phyloP scores from a whole-genome alignment of 2,113 vertebrate species.

The Lycaon pictus region DNA sequence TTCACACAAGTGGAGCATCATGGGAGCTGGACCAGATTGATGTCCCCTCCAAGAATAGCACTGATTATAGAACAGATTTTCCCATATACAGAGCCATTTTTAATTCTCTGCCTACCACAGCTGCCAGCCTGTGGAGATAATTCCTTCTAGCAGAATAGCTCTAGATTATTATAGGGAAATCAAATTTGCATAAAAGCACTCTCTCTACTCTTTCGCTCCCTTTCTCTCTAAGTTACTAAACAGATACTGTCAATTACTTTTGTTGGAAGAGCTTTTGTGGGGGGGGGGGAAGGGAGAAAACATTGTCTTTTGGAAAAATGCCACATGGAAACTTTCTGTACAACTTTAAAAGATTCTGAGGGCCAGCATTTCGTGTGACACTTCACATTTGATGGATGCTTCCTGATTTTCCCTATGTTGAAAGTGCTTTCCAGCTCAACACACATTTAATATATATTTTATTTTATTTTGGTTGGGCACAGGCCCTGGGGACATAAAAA shows the following conservation, averaged over 20 bases:
- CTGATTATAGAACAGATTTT: constrained; percentile 92
- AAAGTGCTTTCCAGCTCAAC: background rate
- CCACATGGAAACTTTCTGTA: background rate
- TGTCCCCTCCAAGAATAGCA: constrained; percentile 91
- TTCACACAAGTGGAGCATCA: constrained; percentile 84
- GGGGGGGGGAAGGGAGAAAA: background rate
- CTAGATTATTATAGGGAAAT: constrained; percentile 93
- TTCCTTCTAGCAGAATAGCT: constrained; percentile 91
- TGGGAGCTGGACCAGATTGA: constrained; percentile 88
- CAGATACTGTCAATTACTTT: constrained; percentile 86
- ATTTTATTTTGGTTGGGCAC: background rate
- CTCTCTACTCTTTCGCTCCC: constrained; percentile 83
- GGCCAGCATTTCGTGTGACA: background rate
- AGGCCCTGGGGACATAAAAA: background rate
- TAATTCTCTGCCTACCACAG: constrained; percentile 93
- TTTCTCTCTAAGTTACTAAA: constrained; percentile 86
- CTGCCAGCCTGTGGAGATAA: constrained; percentile 91
- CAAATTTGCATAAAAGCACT: constrained; percentile 92
- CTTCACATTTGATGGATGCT: background rate
- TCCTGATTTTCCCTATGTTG: background rate
- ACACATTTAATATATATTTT: constrained; percentile 18
- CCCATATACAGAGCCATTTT: constrained; percentile 92
- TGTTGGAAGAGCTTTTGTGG: constrained; percentile 77
- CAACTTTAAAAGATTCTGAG: constrained; percentile 12
- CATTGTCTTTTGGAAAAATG: background rate